phyloP scores from a whole-genome alignment of 2,888 invertebrate species.

The Ectobius pallidus region DNA sequence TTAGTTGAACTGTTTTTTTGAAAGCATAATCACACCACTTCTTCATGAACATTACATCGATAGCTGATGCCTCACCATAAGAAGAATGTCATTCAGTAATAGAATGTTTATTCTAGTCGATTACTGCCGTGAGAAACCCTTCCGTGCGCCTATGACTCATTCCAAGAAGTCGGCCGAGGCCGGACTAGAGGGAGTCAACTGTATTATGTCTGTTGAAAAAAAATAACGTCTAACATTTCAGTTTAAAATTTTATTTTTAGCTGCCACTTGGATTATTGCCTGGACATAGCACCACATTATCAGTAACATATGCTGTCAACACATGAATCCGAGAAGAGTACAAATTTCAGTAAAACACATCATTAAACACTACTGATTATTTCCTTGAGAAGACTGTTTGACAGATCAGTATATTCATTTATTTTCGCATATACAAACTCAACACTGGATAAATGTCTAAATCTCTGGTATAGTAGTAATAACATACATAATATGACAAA shows the following conservation, averaged over 20 bases:
- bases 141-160: too few species aligned
- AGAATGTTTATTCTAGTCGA: too few species aligned
- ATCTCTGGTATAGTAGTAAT: slow-evolving; percentile 33
- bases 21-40: too few species aligned
- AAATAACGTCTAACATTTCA: slow-evolving; percentile 1
- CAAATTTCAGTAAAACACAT: slow-evolving; percentile 13
- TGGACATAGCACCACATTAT: slow-evolving; percentile 21
- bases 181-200: too few species aligned
- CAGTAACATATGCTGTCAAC: slow-evolving; percentile 3
- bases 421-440: slow-evolving; percentile 35
- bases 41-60: too few species aligned
- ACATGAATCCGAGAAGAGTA: slow-evolving; percentile 13
- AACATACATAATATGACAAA: slow-evolving; percentile 14
- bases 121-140: too few species aligned
- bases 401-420: slow-evolving; percentile 5
- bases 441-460: slow-evolving; percentile 40
- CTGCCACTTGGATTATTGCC: slow-evolving; percentile 7
- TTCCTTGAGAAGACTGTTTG: slow-evolving; percentile 1
- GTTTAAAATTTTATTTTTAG: slow-evolving; percentile 13
- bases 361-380: slow-evolving; percentile 4
- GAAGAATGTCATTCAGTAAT: too few species aligned
- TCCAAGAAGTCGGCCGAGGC: too few species aligned
- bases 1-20: too few species aligned
- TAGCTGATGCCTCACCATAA: too few species aligned
- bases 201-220: too few species aligned